Percentiles rank a stretch among this genome's conserved stretches.
Conservation (phyloP, 2,888 invertebrate species). For the Polymixis lichenea region DNA sequence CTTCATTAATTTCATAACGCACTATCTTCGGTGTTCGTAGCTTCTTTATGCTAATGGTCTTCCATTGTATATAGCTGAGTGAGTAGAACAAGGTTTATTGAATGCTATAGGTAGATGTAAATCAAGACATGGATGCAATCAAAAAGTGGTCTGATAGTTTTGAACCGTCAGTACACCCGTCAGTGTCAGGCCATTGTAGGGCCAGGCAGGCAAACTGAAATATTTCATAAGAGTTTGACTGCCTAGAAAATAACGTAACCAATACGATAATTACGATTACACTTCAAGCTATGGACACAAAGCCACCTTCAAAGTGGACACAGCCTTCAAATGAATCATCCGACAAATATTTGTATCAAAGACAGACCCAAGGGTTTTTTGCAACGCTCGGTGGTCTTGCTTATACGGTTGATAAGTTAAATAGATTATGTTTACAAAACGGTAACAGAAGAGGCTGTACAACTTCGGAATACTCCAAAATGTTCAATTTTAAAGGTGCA, state of each 20-base stretch:
- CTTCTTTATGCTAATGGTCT: too few species aligned
- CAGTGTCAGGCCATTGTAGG: too few species aligned
- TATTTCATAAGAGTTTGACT: neutral
- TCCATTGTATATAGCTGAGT: too few species aligned
- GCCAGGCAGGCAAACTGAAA: neutral
- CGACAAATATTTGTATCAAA: constrained; percentile 22
- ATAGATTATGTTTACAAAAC: constrained; percentile 30
- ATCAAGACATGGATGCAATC: too few species aligned
- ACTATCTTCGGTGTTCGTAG: too few species aligned
- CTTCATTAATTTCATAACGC: too few species aligned
- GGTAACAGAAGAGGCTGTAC: constrained; percentile 3
- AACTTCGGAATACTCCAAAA: constrained; percentile 20
- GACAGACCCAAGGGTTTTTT: constrained; percentile 29
- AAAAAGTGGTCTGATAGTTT: too few species aligned
- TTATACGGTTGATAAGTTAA: constrained; percentile 6
- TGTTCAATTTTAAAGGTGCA: too few species aligned
- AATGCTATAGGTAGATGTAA: too few species aligned
- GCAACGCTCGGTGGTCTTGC: neutral
- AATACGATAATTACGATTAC: neutral
- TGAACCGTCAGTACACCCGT: too few species aligned
- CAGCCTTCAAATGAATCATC: constrained; percentile 25
- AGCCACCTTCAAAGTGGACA: constrained; percentile 4
- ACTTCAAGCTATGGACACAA: neutral
- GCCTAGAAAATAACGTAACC: neutral
- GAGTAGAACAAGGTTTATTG: too few species aligned